Conservation (phyloP, 2,797 vertebrate genomes). For the Phylloscopus collybita region DNA sequence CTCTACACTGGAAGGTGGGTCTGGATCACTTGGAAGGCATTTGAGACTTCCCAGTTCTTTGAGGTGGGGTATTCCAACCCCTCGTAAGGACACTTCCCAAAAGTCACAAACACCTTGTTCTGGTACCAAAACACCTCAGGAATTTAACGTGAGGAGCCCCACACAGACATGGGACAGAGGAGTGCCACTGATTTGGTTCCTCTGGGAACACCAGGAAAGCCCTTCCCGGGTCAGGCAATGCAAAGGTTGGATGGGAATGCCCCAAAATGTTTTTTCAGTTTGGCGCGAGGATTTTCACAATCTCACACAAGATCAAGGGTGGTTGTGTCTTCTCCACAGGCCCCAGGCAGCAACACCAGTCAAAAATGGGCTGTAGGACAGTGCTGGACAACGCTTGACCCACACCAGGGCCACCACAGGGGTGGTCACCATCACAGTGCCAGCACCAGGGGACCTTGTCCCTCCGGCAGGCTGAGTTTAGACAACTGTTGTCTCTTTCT, state of each 20-base stretch:
- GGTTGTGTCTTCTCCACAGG: neutral
- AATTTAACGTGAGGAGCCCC: neutral
- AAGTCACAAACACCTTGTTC: fast-evolving
- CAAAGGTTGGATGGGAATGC: fast-evolving
- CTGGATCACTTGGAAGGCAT: neutral
- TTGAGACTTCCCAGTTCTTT: neutral
- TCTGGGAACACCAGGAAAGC: neutral
- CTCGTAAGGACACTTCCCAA: neutral
- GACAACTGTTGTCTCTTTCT: slow-evolving; percentile 75
- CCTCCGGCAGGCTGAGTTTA: slow-evolving; percentile 8
- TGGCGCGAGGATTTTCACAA: neutral
- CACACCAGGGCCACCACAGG: neutral
- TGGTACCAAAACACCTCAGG: neutral
- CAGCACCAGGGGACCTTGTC: neutral
- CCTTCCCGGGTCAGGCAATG: neutral
- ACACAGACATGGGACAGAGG: neutral
- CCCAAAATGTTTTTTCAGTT: neutral
- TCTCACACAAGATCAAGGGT: neutral
- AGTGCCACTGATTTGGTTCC: neutral
- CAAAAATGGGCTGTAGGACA: neutral
- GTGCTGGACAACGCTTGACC: fast-evolving
- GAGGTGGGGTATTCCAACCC: neutral
- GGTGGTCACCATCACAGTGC: neutral
- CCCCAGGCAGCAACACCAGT: neutral
- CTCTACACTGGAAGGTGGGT: neutral